Evolutionary conservation across 2,888 invertebrate species (phyloP), one percentile per base, ranked within the genome.

Genomic region (Liodrosophila aerea): DNA sequence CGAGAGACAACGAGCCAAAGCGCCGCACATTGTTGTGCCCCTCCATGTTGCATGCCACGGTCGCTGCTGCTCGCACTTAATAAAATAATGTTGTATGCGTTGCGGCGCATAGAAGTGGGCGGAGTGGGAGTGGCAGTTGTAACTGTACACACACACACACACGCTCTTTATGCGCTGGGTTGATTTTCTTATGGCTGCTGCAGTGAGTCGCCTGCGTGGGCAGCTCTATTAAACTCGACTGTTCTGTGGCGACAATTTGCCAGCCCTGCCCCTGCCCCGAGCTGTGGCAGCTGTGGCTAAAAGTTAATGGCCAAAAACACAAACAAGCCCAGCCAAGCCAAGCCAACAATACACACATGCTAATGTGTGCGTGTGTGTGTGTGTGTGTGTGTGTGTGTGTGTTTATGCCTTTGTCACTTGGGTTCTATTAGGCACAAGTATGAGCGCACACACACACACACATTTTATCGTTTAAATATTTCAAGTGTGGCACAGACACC

Each of bases 341-440:
- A 9, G 7, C 3, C 37, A 37, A 37, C 15, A 9, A n/a, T 39
- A n/a, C 18, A 39, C 5, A n/a, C 39, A 39, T 15, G 11, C 30
- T 33, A 41, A 13, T 40, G 13, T 44, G 18, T 29, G 16, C 16
- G 13, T 61, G 41, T 51, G 54, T 31, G 33, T 52, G 27, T 45
- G 49, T 18, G 43, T 52, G 47, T 41, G 36, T 33, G 4, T 44
- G 33, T 36, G 39, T 47, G 36, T 62, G 51, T 60, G 65, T 66
- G 40, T 15, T 66, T 54, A 63, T 75, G 69, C 58, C 61, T 73
- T 69, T 77, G 84, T 78, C 78, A 74, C 85, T 84, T 59, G 78
- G 84, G 84, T 81, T 78, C 85, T 78, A 78, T 78, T 78, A 78
- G 82, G 82, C 77, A 64, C 84, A 80, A 66, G 57, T 63, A 65